Percentiles rank a stretch among this genome's conserved stretches.
phyloP scores from a whole-genome alignment of 1,140 invertebrate species.

The Drosophila novamexicana region DNA sequence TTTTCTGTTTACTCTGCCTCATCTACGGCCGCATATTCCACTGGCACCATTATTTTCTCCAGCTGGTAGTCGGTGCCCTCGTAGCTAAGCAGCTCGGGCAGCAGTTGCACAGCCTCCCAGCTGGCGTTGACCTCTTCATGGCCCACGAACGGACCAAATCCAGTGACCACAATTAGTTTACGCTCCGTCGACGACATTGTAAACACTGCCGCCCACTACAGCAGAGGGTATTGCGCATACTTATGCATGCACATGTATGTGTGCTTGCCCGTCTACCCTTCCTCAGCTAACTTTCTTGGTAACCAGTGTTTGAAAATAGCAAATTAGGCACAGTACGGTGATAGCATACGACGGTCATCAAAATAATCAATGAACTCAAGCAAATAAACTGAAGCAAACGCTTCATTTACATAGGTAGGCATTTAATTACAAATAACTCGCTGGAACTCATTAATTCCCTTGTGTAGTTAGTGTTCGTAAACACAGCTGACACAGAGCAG shows the following conservation, averaged over 20 bases:
- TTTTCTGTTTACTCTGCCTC: conserved; percentile 80
- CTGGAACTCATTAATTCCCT: too few relatives aligned
- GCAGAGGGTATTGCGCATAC: neutral
- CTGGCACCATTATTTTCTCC: conserved; percentile 86
- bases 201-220: conserved; percentile 28
- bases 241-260: neutral
- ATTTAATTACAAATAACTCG: neutral
- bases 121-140: conserved; percentile 88
- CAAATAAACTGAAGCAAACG: neutral
- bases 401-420: neutral
- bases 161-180: conserved; percentile 86
- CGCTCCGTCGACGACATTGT: conserved; percentile 57
- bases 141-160: conserved; percentile 89
- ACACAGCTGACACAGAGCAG: neutral
- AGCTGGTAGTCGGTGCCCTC: conserved; percentile 84
- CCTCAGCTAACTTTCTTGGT: neutral
- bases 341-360: neutral
- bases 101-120: conserved; percentile 87
- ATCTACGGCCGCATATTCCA: conserved; percentile 87
- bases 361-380: neutral
- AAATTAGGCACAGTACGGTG: conserved; percentile 7
- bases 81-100: conserved; percentile 81
- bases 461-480: neutral
- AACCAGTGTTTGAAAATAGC: conserved; percentile 15
- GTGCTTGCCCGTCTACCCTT: neutral